A percentile compares a stretch with the other conserved stretches of the same genome.
Conservation (phyloP, 2,797 vertebrate genomes). For the Kryptolebias ocellatus region DNA sequence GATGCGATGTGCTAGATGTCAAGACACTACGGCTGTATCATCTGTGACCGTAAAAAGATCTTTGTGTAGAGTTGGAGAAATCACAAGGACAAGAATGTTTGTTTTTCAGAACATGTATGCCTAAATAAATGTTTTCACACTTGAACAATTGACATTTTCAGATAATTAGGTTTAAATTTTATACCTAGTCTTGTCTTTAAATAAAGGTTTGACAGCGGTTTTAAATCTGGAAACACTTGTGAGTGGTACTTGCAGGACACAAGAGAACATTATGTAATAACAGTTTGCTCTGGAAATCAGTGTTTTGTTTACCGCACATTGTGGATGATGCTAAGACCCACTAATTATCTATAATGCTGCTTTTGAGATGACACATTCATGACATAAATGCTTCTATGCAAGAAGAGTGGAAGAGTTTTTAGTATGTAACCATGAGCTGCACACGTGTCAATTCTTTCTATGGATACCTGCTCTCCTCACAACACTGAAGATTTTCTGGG, state of each 20-base stretch:
- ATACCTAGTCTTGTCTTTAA: neutral
- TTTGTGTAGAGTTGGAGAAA: constrained; percentile 3
- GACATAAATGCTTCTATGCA: neutral
- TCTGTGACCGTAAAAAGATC: constrained; percentile 4
- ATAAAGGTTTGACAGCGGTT: neutral
- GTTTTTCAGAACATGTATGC: neutral
- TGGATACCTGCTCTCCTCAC: neutral
- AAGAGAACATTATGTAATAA: neutral
- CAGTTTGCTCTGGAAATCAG: neutral
- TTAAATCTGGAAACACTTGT: neutral
- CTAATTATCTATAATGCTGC: neutral
- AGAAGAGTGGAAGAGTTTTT: neutral
- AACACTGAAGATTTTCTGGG: neutral
- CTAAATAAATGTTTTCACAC: neutral
- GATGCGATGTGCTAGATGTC: constrained; percentile 29
- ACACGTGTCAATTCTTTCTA: neutral
- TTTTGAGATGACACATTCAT: neutral
- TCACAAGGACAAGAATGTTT: neutral
- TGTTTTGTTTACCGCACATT: neutral
- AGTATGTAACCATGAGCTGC: neutral
- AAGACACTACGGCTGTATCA: constrained; percentile 1
- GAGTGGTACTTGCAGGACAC: too few species aligned
- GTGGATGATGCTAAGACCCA: neutral
- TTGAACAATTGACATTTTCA: neutral
- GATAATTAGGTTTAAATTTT: neutral